Conservation (phyloP, 2,888 invertebrate genomes). For the Sericinus montela region DNA sequence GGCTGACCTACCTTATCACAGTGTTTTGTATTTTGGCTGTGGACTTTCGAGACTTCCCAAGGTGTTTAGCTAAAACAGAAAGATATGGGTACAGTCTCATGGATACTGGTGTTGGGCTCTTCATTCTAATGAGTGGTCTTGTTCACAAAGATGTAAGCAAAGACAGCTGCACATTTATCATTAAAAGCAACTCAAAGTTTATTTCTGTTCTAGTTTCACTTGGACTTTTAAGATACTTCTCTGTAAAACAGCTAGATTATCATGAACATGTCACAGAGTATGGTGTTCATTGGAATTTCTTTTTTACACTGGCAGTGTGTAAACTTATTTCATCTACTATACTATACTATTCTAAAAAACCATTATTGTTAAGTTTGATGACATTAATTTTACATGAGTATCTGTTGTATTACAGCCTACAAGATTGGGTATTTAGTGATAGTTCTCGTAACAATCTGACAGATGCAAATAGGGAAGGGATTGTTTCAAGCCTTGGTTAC, state of each 20-base stretch:
- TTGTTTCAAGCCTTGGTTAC: slow-evolving; percentile 92
- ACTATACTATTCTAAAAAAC: slow-evolving; percentile 71
- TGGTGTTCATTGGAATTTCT: slow-evolving; percentile 99
- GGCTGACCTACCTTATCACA: slow-evolving; percentile 85
- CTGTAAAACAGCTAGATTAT: slow-evolving; percentile 85
- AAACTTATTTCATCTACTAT: slow-evolving; percentile 85
- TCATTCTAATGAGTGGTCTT: slow-evolving; percentile 88
- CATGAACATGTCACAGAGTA: slow-evolving; percentile 95
- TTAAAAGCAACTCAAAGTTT: slow-evolving; percentile 56
- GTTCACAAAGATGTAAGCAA: slow-evolving; percentile 75
- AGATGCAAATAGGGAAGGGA: slow-evolving; percentile 94
- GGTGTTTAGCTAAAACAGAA: slow-evolving; percentile 92
- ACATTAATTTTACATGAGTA: slow-evolving; percentile 83
- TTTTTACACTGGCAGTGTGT: slow-evolving; percentile 92
- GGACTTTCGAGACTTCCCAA: slow-evolving; percentile 93
- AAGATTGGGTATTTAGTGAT: slow-evolving; percentile 84
- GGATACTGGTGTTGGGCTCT: slow-evolving; percentile 97
- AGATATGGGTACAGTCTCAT: slow-evolving; percentile 92
- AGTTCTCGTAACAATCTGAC: slow-evolving; percentile 80
- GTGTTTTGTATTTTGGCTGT: slow-evolving; percentile 94
- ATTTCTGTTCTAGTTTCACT: slow-evolving; percentile 66
- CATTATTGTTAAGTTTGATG: slow-evolving; percentile 76
- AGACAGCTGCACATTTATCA: slow-evolving; percentile 40
- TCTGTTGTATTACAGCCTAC: slow-evolving; percentile 80
- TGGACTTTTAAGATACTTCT: slow-evolving; percentile 81